These are phyloP conservation scores for Fulica atra DNA, from an alignment of 2,113 vertebrate species.

Conservation along the genomic window DNA sequence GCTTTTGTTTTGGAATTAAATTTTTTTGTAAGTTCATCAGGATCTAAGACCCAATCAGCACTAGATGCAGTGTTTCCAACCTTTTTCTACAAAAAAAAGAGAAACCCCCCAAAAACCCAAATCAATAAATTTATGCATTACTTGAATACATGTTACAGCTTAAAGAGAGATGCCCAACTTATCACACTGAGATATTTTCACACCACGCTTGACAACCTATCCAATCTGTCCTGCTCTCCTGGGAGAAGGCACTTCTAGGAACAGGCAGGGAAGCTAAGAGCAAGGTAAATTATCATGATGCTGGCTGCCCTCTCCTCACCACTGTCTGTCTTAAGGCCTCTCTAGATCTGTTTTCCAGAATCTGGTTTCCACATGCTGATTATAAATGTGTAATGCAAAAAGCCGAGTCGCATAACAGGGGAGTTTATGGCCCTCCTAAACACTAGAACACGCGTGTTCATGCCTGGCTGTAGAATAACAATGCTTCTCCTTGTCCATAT, in stretches of 20 bases:
- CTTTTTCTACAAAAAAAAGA: constrained; percentile 74
- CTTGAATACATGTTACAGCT: not conserved
- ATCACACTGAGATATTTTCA: not conserved
- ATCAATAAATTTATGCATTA: not conserved
- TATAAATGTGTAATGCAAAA: not conserved
- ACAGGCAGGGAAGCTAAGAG: not conserved
- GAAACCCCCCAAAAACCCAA: too few relatives aligned
- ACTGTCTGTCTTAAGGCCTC: not conserved
- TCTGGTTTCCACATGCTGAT: not conserved
- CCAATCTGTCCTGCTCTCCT: not conserved
- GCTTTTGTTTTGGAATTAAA: constrained; percentile 95
- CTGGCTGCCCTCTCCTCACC: not conserved
- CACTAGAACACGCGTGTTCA: not conserved
- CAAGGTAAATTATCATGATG: not conserved
- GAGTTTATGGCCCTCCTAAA: not conserved
- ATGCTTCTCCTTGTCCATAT: not conserved
- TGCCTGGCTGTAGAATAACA: not conserved
- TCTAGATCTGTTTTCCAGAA: not conserved
- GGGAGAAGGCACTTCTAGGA: not conserved
- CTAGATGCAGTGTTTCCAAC: constrained; percentile 75
- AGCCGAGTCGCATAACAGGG: not conserved
- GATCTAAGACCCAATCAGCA: constrained; percentile 89
- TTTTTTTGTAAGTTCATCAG: constrained; percentile 88
- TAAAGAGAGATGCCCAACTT: not conserved
- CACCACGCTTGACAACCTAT: not conserved